These are phyloP conservation scores for Bombus impatiens DNA, from an alignment of 1,140 invertebrate genomes.

Conservation along the genomic window DNA sequence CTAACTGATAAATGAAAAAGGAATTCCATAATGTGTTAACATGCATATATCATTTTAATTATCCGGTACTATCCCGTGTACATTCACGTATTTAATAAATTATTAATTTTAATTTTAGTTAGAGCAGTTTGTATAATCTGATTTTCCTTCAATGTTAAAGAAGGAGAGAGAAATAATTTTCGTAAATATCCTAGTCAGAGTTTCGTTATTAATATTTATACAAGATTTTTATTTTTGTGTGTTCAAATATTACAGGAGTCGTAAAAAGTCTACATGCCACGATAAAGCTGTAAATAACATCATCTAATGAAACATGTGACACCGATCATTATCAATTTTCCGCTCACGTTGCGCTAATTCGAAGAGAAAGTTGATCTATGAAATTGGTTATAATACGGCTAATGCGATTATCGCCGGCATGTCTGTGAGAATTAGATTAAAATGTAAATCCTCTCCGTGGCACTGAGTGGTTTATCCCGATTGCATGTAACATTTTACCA, in stretches of 20 bases:
- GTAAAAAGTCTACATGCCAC: not conserved
- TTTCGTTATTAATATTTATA: too few species aligned
- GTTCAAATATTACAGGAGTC: not conserved
- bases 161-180: too few species aligned
- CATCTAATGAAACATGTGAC: not conserved
- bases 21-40: too few species aligned
- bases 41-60: too few species aligned
- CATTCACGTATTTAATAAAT: too few species aligned
- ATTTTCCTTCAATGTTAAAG: too few species aligned
- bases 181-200: too few species aligned
- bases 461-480: conserved; percentile 34
- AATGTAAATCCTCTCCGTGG: conserved; percentile 18
- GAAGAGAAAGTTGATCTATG: conserved; percentile 2
- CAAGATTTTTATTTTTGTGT: too few species aligned
- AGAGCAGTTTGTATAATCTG: too few species aligned
- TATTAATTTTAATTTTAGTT: too few species aligned
- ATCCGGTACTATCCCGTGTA: too few species aligned
- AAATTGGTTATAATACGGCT: conserved; percentile 16
- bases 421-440: not conserved
- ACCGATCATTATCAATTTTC: not conserved
- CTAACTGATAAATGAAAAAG: too few species aligned
- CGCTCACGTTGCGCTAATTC: not conserved
- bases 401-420: not conserved
- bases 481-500: conserved; percentile 10
- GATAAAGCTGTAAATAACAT: not conserved